Base-by-base conservation (phyloP, 2,888 invertebrate species). In the Escarpia spicata region DNA sequence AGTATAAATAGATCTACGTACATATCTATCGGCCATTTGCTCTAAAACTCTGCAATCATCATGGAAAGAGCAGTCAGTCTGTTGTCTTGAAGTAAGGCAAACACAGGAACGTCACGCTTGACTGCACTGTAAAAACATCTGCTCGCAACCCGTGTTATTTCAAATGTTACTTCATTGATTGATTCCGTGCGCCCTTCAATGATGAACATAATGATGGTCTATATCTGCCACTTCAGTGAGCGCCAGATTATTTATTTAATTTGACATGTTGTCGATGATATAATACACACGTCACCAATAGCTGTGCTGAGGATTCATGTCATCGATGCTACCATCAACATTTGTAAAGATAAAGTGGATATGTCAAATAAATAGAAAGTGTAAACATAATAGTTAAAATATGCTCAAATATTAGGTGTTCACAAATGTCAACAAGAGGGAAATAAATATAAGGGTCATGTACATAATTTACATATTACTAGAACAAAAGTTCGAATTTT, bases 121-220 rank as follows among this genome's bases (percentile, higher is more conserved):
- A 75, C 26, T n/a, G 75, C 26, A 75, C 75, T 75, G 75, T 75
- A 26, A 15, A 75, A 75, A 75, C 75, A 75, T 75, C 75, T 75
- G 75, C 19, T 6, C 26, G 19, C 19, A n/a, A 26, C 75, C n/a
- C 75, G 3, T 75, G 75, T 75, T 75, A 75, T 75, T 75, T 75
- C 75, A 75, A 75, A 75, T 75, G 75, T 75, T 75, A 75, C 75
- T 75, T 75, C 75, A 75, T 26, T 75, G n/a, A 75, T 75, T 75
- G 75, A 75, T 75, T 75, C n/a, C 75, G 75, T 75, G 75, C 75
- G 6, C 75, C 75, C 75, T 52, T 75, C 75, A 75, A 75, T 75
- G 75, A 26, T 4, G 26, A 4, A 75, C 3, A 26, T 75, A 75
- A 75, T n/a, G 75, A 75, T 15, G 75, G 15, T 26, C 75, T 26